A percentile compares a stretch with the other conserved stretches of the same genome.
These are phyloP conservation scores for Dolichotis patagonum DNA, from an alignment of 2,113 vertebrate genomes.

Conservation along the genomic window DNA sequence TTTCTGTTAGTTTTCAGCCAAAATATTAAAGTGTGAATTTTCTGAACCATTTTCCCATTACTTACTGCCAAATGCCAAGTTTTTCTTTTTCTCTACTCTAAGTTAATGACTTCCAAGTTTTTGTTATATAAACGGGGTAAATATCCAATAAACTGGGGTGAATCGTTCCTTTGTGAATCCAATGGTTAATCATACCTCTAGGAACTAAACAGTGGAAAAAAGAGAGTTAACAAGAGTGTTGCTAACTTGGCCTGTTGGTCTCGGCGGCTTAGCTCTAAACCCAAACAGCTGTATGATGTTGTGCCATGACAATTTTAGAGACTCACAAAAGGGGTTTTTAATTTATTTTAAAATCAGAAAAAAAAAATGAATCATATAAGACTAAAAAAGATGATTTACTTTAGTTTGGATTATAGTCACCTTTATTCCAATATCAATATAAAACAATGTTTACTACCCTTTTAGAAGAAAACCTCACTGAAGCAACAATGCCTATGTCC, in stretches of 20 bases:
- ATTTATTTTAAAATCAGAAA: constrained; percentile 8
- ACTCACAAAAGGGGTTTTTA: neutral
- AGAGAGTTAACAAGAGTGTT: neutral
- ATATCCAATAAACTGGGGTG: neutral
- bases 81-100: neutral
- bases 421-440: neutral
- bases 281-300: neutral
- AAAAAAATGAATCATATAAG: neutral
- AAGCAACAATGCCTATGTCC: neutral
- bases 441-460: neutral
- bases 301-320: neutral
- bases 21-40: neutral
- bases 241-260: neutral
- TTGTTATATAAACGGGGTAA: neutral
- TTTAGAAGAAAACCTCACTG: neutral
- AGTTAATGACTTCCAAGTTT: neutral
- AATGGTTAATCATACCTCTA: neutral
- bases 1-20: neutral
- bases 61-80: neutral
- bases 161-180: neutral
- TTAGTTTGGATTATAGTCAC: neutral
- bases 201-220: neutral
- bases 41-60: neutral
- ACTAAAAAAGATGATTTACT: neutral
- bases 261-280: neutral